phyloP scores from a whole-genome alignment of 1,140 invertebrate genomes.

The Drosophila santomea region DNA sequence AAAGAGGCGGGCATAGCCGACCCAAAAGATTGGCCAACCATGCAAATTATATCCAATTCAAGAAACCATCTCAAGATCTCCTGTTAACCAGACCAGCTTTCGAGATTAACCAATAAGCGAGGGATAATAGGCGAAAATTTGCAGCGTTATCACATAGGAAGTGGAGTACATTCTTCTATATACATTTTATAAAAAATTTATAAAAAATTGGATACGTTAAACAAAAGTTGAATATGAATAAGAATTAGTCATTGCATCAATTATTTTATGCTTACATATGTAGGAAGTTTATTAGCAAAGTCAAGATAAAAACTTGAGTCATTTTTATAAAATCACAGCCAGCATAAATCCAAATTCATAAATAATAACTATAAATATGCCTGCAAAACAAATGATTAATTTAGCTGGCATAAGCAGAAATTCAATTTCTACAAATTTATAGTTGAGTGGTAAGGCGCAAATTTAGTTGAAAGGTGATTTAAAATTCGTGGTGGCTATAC shows the following conservation, averaged over 20 bases:
- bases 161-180: background rate
- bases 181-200: background rate
- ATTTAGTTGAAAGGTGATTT: conserved; percentile 36
- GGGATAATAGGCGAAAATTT: too few species aligned
- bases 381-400: background rate
- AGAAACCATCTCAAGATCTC: background rate
- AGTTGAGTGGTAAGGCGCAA: background rate
- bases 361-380: background rate
- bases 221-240: background rate
- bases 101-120: background rate
- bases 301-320: too few species aligned
- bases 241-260: too few species aligned
- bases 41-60: background rate
- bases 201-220: background rate
- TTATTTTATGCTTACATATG: too few species aligned
- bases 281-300: too few species aligned
- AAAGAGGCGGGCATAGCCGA: conserved; percentile 24
- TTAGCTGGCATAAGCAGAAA: background rate
- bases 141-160: too few species aligned
- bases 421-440: too few species aligned
- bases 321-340: background rate
- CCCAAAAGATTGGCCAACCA: conserved; percentile 32
- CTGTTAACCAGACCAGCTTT: background rate
- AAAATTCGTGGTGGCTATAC: conserved; percentile 23
- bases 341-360: too few species aligned